Base-by-base conservation (phyloP, 2,113 vertebrate genomes). In the Thamnaconus septentrionalis region DNA sequence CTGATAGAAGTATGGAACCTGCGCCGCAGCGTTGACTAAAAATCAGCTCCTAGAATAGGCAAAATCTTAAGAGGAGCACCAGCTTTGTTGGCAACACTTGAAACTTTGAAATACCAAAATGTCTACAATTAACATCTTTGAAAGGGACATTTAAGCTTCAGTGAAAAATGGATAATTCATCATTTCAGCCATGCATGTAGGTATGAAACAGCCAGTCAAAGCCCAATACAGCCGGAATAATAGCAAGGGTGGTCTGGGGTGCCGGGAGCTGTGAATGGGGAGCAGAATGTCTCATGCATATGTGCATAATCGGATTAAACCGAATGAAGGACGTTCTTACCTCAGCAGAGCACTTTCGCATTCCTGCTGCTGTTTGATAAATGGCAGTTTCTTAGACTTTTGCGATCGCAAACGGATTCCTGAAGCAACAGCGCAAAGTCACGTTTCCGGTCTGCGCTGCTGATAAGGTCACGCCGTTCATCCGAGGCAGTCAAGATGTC, bases 241-340 rank as follows among this genome's bases (percentile, higher is more conserved):
- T 42, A 40, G 54, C 18, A 2, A 31, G 18, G 18, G 18, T 31
- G 18, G 18, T 31, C 18, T 31, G 18, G 18, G 18, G 18, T 31
- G 18, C 18, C 18, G 18, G 18, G 18, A 31, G 18, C 18, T 31
- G 18, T 43, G 44, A 51, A 52, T 62, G 12, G 61, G 42, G 63
- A 64, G 52, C 64, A 49, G 64, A 83, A 69, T 66, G 61, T 51
- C 56, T 82, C 68, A 81, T 78, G 51, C 77, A 77, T 82, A 77
- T 79, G 56, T 53, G 62, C 56, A 58, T 54, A 61, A 53, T 74
- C n/a, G 4, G 53, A 73, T 78, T 73, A 62, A 61, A 54, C 66
- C 56, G 40, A 46, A 59, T 45, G 65, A 56, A 74, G 49, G 45
- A 65, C 7, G 7, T 48, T 39, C 53, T 31, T 31, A 69, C 41